phyloP scores from a whole-genome alignment of 2,888 invertebrate species.

The Cyaniris semiargus region DNA sequence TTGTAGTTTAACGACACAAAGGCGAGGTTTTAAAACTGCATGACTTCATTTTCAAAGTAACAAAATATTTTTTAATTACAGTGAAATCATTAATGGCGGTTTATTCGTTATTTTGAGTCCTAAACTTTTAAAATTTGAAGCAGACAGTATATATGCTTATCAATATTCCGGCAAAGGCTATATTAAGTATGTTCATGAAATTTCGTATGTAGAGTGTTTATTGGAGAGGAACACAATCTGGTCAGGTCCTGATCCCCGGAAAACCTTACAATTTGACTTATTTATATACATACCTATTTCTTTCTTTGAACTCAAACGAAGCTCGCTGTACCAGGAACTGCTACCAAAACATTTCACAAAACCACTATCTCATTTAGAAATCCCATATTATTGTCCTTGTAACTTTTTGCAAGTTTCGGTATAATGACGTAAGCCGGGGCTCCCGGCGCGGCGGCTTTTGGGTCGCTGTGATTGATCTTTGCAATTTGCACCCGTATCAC shows the following conservation, averaged over 20 bases:
- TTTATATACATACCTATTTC: too few species aligned
- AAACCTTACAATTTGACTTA: neutral
- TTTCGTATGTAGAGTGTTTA: neutral
- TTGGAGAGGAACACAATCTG: neutral
- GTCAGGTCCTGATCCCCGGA: neutral
- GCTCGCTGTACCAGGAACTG: neutral
- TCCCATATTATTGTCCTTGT: neutral
- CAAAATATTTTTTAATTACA: neutral
- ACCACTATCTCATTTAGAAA: neutral
- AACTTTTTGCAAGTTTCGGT: neutral
- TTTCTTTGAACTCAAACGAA: neutral
- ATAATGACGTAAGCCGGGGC: neutral
- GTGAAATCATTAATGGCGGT: neutral
- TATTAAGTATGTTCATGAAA: neutral
- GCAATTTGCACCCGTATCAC: neutral
- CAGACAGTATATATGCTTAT: neutral
- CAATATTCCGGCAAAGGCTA: neutral
- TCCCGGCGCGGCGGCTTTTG: neutral
- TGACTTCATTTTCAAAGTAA: neutral
- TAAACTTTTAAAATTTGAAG: neutral
- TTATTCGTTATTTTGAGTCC: neutral
- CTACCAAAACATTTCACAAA: neutral
- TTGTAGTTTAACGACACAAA: constrained; percentile 2
- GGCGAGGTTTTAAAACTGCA: neutral
- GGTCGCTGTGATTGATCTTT: constrained; percentile 17